Base-by-base conservation (phyloP, 2,888 invertebrate genomes). In the Bhutanitis thaidina region DNA sequence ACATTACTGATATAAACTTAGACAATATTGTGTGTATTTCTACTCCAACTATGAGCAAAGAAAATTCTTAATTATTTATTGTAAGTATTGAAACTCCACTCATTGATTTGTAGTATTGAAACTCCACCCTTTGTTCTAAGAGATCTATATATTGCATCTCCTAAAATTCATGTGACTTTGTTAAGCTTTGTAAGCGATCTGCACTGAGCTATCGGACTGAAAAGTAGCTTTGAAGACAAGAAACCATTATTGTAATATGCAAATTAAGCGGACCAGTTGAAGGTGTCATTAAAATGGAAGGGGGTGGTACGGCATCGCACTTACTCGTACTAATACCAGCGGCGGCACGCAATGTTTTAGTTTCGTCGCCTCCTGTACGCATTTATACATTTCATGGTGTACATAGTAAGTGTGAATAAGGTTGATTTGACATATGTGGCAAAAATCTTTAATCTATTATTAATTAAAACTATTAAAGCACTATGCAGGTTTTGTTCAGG, bases 201-300 rank as follows among this genome's bases (percentile, higher is more conserved):
- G 67, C 12, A 4, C 12, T 12, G n/a, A 34, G 10, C 34, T 27
- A 34, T 65, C 64, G 61, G 63, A 54, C 51, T 48, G 53, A 49
- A 69, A 75, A 76, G 74, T 69, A 67, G 62, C 16, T 65, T 69
- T 68, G 60, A 61, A 59, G 59, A 59, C 63, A 69, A 66, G 62
- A 68, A 69, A 72, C 77, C 70, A 71, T 72, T 68, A 68, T 77
- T 75, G 70, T 78, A 79, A 74, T 75, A 86, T 86, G 84, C 77
- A 87, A 87, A 87, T 86, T 83, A 80, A 77, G 77, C 68, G 74
- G 77, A 80, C 74, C 74, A 80, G 71, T 67, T 71, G 66, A 61
- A 69, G 71, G 77, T 75, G 78, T 84, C 72, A 86, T 85, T 85
- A 79, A 69, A 65, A 65, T 61, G 67, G 68, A 58, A 56, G 69